Conservation (phyloP, 2,888 invertebrate species). For the Eupithecia inturbata region DNA sequence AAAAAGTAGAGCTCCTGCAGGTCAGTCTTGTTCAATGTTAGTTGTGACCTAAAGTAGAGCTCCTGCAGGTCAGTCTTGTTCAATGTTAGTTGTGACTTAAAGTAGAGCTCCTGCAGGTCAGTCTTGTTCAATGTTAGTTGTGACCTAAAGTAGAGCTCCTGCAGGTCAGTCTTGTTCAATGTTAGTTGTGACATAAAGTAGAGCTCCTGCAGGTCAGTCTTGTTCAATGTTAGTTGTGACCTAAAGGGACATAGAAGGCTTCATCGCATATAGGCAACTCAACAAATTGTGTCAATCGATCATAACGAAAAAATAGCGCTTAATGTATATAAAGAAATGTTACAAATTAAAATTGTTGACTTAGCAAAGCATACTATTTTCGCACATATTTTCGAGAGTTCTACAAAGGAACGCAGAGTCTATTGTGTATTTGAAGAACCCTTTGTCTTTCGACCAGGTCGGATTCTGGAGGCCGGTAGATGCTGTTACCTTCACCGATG, state of each 20-base stretch:
- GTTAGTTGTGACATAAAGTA: too few species aligned
- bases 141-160: constrained; percentile 66
- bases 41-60: constrained; percentile 60
- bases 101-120: constrained; percentile 67
- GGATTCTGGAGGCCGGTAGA: constrained; percentile 90
- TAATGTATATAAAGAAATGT: not conserved
- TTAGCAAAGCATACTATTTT: not conserved
- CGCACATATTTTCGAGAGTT: not conserved
- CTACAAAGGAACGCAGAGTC: not conserved
- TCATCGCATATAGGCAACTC: too few species aligned
- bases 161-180: constrained; percentile 57
- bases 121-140: constrained; percentile 36
- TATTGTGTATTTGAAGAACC: not conserved
- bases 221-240: not conserved
- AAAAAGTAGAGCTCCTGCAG: constrained; percentile 65
- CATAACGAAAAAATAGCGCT: not conserved
- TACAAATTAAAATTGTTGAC: too few species aligned
- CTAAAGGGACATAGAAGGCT: too few species aligned
- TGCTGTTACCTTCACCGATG: constrained; percentile 87
- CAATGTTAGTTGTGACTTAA: too few species aligned
- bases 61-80: constrained; percentile 64
- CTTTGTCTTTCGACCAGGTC: constrained; percentile 65
- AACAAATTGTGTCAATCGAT: too few species aligned
- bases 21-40: constrained; percentile 52
- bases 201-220: constrained; percentile 68